Evolutionary conservation across 1,140 invertebrate species (phyloP).

Genomic region (Drosophila erecta): DNA sequence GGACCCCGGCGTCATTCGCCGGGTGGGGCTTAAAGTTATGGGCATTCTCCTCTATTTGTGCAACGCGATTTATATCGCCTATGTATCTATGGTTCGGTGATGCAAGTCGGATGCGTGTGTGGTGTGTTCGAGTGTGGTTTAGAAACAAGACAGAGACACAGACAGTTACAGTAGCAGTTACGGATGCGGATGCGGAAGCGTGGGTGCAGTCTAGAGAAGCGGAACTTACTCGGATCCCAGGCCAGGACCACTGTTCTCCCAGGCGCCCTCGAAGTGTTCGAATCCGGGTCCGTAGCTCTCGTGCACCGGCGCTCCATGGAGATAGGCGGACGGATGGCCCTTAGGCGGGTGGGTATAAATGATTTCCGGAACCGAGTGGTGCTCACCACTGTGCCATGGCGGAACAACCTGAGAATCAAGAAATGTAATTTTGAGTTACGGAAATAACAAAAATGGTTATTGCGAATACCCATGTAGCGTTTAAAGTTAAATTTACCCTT

Average conservation of each 20-base stretch:
- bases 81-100: slow-evolving; percentile 85
- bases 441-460: too few species aligned
- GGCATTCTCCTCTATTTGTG: slow-evolving; percentile 85
- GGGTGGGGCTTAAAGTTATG: slow-evolving; percentile 86
- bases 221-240: slow-evolving; percentile 87
- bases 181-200: slow-evolving; percentile 13
- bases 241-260: slow-evolving; percentile 87
- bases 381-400: slow-evolving; percentile 75
- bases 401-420: slow-evolving; percentile 66
- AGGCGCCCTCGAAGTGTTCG: slow-evolving; percentile 83
- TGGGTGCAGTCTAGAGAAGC: background rate
- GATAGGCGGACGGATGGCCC: slow-evolving; percentile 76
- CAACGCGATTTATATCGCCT: slow-evolving; percentile 86
- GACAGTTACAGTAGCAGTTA: slow-evolving; percentile 5
- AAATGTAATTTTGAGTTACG: background rate
- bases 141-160: slow-evolving; percentile 63
- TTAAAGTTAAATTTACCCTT: too few species aligned
- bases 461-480: too few species aligned
- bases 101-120: slow-evolving; percentile 23
- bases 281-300: slow-evolving; percentile 76
- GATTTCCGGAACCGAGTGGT: slow-evolving; percentile 70
- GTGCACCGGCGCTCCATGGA: slow-evolving; percentile 81
- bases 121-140: slow-evolving; percentile 29
- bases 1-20: slow-evolving; percentile 86
- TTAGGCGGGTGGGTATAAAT: slow-evolving; percentile 83